Conservation (phyloP, 2,888 invertebrate genomes). For the Rutpela maculata region DNA sequence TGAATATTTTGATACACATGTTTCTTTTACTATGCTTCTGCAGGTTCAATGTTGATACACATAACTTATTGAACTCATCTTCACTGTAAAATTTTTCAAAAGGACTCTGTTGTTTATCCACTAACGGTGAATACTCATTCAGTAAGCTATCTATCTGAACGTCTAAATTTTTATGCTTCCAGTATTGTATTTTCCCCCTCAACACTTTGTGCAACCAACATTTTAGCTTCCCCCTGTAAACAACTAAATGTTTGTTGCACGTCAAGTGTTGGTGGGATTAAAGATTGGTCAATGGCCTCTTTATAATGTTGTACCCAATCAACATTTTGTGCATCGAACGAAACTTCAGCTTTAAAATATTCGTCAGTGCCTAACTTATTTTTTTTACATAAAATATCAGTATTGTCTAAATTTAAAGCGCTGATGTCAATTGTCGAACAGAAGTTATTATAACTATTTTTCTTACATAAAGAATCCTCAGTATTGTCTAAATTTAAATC, state of each 20-base stretch:
- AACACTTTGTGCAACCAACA: background rate
- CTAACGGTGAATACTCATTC: background rate
- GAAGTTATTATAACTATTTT: no score
- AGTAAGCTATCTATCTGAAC: background rate
- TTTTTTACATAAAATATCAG: background rate
- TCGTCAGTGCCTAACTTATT: background rate
- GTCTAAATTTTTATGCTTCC: background rate
- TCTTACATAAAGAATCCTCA: no score
- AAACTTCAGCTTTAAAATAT: background rate
- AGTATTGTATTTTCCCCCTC: background rate
- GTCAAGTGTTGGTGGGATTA: background rate
- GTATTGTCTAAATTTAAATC: no score
- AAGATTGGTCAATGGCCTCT: background rate
- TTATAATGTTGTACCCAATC: background rate
- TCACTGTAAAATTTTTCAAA: background rate
- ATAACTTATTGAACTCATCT: background rate
- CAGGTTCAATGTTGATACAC: background rate
- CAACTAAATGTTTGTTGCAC: background rate
- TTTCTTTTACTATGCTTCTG: background rate
- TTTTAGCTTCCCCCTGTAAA: background rate
- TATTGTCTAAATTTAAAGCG: background rate
- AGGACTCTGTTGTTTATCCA: background rate
- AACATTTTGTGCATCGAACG: background rate
- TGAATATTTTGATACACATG: background rate
- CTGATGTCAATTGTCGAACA: background rate